Percentiles rank a stretch among this genome's conserved stretches.
Conservation (phyloP, 2,113 vertebrate genomes). For the Upupa epops region DNA sequence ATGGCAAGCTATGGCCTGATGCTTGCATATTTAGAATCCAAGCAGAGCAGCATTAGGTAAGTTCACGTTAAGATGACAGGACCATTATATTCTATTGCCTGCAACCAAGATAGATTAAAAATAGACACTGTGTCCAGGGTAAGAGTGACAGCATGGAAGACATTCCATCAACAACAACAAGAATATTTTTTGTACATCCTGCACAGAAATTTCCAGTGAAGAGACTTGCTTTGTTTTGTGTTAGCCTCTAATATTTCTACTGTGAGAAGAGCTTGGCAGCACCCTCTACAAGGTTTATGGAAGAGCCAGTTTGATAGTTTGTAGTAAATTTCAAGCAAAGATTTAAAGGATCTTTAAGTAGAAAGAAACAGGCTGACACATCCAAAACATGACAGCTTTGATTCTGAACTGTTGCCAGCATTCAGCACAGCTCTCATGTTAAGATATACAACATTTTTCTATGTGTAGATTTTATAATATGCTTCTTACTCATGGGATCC, state of each 20-base stretch:
- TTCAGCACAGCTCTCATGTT: neutral
- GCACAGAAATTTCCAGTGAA: neutral
- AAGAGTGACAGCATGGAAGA: neutral
- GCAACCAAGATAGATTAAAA: neutral
- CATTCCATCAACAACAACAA: neutral
- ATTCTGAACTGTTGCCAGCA: neutral
- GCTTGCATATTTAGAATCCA: neutral
- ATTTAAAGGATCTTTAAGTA: neutral
- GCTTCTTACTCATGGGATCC: neutral
- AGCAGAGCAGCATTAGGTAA: neutral
- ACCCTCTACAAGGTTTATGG: neutral
- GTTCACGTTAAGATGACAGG: neutral
- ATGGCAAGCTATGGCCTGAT: neutral
- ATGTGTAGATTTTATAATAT: neutral
- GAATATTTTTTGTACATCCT: neutral
- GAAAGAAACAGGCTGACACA: neutral
- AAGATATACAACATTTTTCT: neutral
- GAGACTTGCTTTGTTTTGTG: neutral
- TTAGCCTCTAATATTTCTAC: neutral
- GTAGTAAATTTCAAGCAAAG: neutral
- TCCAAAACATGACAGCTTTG: neutral
- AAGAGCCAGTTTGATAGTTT: neutral
- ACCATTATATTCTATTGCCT: neutral
- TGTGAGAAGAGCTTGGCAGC: neutral
- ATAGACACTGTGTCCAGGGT: no score